A percentile compares a stretch with the other conserved stretches of the same genome.
phyloP scores from a whole-genome alignment of 2,113 vertebrate species.

The Ifrita kowaldi region DNA sequence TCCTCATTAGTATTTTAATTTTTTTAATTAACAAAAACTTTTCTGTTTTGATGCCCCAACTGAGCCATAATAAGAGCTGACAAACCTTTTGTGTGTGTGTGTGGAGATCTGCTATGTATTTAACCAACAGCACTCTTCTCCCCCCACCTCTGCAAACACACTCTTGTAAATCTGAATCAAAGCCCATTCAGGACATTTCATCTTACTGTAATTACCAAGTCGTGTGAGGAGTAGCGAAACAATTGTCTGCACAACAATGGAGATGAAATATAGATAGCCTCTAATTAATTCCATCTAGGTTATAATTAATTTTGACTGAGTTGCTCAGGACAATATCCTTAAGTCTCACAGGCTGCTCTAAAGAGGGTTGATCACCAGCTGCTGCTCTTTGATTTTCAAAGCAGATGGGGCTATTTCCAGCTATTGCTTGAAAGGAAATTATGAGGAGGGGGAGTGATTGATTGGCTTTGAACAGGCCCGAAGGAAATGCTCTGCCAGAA shows the following conservation, averaged over 20 bases:
- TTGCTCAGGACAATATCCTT: conserved; percentile 2
- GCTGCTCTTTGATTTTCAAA: conserved; percentile 47
- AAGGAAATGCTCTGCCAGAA: neutral
- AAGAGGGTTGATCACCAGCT: conserved; percentile 20
- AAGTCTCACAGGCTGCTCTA: neutral
- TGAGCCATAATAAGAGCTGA: neutral
- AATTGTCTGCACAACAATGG: conserved; percentile 23
- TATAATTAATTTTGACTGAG: conserved; percentile 38
- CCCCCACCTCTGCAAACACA: neutral
- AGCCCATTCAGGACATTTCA: neutral
- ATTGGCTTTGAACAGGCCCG: neutral
- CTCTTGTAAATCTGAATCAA: neutral
- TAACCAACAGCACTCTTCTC: neutral
- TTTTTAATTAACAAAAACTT: neutral
- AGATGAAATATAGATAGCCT: conserved; percentile 38
- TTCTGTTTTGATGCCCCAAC: neutral
- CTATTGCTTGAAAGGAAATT: conserved; percentile 20
- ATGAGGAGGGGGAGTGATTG: neutral
- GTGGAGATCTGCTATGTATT: neutral
- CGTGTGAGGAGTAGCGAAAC: conserved; percentile 5
- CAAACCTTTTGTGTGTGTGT: neutral
- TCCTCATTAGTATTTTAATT: neutral
- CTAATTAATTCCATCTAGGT: conserved; percentile 28
- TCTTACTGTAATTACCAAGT: conserved; percentile 38
- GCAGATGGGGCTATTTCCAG: conserved; percentile 25